Evolutionary conservation across 2,888 invertebrate genomes (phyloP), one percentile per base, ranked within the genome.

Genomic region (Notocelia uddmanniana): DNA sequence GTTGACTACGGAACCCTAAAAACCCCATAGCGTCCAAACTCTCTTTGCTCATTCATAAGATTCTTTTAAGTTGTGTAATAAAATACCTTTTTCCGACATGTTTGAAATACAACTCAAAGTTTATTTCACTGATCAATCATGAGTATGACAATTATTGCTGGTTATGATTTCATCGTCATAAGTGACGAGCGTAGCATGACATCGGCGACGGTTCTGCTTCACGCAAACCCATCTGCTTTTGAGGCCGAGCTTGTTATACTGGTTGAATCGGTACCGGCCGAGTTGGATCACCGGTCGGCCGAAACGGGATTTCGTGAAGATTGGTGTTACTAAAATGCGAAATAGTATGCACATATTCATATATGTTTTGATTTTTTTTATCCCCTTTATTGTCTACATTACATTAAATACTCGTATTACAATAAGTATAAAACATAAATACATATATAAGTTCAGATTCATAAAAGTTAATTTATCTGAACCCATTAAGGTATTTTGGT

Each of bases 231-330:
- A 55, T 55, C 55, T 55, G 55, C 26, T n/a, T 23, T 21, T 55
- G 26, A 26, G 26, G 15, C 55, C 55, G 26, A 26, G n/a, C 26
- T 15, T 26, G 26, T 37, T 18, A 5, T 58, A 34, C 11, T 18
- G 64, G 41, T 52, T 66, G 64, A 41, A 66, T 15, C 63, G 31
- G 15, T 50, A 31, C 18, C 15, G 50, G 19, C 63, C 63, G 5
- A 63, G 3, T 34, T 21, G 50, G n/a, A 63, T 63, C 19, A 34
- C 63, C 15, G 63, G 63, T 10, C 34, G 50, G 50, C 63, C 63
- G 34, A 21, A 50, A 15, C 63, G 50, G 15, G 63, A 63, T 0
- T 50, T 34, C 19, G 50, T 34, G 48, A 63, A 63, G 15, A 52
- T 19, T 2, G 31, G 31, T 13, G 13, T 34, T 13, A 34, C 63